A percentile compares a stretch with the other conserved stretches of the same genome.
These are phyloP conservation scores for Smutsia gigantea DNA, from an alignment of 2,797 vertebrate genomes.

Conservation along the genomic window DNA sequence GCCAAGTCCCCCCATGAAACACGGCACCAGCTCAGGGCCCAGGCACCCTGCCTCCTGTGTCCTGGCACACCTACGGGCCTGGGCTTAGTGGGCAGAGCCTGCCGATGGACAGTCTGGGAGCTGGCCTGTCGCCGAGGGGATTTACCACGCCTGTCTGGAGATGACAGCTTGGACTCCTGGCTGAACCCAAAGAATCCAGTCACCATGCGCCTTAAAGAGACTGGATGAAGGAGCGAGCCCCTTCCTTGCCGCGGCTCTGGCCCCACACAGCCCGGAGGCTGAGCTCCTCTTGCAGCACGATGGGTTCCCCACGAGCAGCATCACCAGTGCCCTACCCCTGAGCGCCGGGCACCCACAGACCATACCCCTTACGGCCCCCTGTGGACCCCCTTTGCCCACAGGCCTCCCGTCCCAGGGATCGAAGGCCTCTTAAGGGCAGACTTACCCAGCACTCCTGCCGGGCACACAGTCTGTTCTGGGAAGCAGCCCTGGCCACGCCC, in stretches of 20 bases:
- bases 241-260: no score
- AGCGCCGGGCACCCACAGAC: background rate
- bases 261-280: background rate
- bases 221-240: background rate
- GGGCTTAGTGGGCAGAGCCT: background rate
- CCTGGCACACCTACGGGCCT: background rate
- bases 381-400: background rate
- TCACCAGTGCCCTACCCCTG: background rate
- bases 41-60: background rate
- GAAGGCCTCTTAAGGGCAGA: background rate
- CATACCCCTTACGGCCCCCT: background rate
- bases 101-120: background rate
- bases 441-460: background rate
- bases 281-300: background rate
- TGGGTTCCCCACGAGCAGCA: no score
- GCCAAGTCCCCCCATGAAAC: background rate
- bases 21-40: background rate
- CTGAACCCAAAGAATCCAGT: background rate
- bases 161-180: background rate
- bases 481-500: background rate
- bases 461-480: background rate
- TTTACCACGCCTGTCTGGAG: background rate
- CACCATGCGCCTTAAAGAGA: background rate
- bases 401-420: accelerated
- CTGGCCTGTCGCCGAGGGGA: accelerated